These are phyloP conservation scores for Redunca redunca DNA, from an alignment of 2,113 vertebrate genomes.

Conservation along the genomic window DNA sequence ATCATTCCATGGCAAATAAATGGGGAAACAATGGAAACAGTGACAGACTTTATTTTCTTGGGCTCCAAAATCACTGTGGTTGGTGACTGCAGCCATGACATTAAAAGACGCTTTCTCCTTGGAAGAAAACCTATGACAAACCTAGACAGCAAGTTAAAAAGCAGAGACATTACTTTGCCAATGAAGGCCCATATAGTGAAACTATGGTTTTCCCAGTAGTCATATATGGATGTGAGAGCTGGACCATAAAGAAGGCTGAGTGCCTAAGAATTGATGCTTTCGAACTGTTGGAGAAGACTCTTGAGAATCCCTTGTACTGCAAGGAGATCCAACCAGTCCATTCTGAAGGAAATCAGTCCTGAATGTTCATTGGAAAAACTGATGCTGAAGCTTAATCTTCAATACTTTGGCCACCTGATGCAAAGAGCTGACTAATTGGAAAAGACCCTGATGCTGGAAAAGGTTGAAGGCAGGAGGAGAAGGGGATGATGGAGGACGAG, in stretches of 20 bases:
- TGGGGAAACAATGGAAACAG: background rate
- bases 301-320: background rate
- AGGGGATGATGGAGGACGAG: background rate
- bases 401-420: background rate
- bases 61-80: background rate
- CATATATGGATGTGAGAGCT: background rate
- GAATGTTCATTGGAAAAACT: background rate
- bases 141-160: background rate
- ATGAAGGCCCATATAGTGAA: background rate
- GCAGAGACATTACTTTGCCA: background rate
- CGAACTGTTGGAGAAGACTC: background rate
- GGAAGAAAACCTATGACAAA: background rate
- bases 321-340: background rate
- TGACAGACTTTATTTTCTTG: background rate
- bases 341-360: background rate
- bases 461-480: background rate
- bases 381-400: background rate
- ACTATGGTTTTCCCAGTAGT: background rate
- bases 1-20: background rate
- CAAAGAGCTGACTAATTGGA: background rate
- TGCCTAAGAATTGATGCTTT: background rate
- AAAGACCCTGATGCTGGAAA: background rate
- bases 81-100: background rate
- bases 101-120: background rate
- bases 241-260: background rate